Base-by-base conservation (phyloP, 2,888 invertebrate genomes). In the Graphium colonna region DNA sequence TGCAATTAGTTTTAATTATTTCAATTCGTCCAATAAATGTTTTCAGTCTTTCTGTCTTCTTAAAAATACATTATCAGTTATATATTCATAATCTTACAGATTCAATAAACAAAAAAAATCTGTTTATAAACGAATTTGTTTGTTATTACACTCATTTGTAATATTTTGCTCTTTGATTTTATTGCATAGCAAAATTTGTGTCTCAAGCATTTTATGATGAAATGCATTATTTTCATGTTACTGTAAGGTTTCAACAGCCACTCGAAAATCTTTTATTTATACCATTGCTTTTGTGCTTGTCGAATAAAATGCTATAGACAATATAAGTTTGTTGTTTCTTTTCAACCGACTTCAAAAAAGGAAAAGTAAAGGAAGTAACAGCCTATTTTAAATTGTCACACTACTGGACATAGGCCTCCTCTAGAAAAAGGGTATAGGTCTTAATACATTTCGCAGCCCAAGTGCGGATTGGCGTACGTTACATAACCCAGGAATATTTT, bases 1-100 rank as follows among this genome's bases (percentile, higher is more conserved):
- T 56, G 56, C 56, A 56, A 56, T 56, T 52, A 51, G 47, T 52
- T 52, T 42, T 48, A 47, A 41, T 46, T 56, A 46, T 52, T 56
- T 56, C 46, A 52, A 55, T 51, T 46, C 55, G 55, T 55, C 55
- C 51, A 51, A 42, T 12, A 42, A 47, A 51, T 44, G 28, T 46
- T 40, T 46, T 52, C 17, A 43, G n/a, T 21, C 28, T 17, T 16
- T 16, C 18, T 31, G 17, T 48, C 16, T 44, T 38, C 15, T 44
- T 12, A 31, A 48, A 10, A 12, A 47, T 13, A 39, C 3, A 21
- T 21, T 21, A 21, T 21, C 21, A 3, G 21, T 21, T 21, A 2
- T 21, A 21, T 21, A n/a, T n/a, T n/a, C n/a, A n/a, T 17, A 3
- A 38, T 17, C 28, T 51, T 51, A 45, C 45, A 39, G 45, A 28